Base-by-base conservation (phyloP, 2,797 vertebrate genomes). In the Sebastiscus albofasciatus region DNA sequence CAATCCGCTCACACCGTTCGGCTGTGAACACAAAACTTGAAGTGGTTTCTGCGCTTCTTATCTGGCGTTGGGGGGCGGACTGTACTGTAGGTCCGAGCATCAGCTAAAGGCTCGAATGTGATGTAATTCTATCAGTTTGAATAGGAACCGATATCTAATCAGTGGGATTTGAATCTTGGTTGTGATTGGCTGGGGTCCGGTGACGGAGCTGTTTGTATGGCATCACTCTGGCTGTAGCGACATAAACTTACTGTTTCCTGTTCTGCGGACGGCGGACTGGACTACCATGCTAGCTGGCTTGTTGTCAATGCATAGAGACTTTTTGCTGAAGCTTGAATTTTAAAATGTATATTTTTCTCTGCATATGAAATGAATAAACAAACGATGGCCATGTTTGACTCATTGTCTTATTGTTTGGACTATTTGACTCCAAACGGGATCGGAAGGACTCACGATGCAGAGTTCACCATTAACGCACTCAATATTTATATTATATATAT, bases 271-370 rank as follows among this genome's bases (percentile, higher is more conserved):
- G 26, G 78, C 88, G 46, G 84, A 84, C 67, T 42, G 72, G 74
- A 65, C 68, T 31, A 66, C 49, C 77, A 31, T 80, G 77, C 85
- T 91, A 80, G 85, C 87, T 84, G 72, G 81, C 89, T 92, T 86
- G 82, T 89, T 82, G 85, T 92, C 82, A 33, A 83, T 75, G 85
- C 79, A 89, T 89, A 88, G 76, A 89, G 56, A 84, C 70, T 87
- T 93, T 94, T 93, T 93, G 88, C 90, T 93, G 67, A 93, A 88
- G 89, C 91, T 93, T 94, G 84, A 92, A 91, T 79, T 92, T 90
- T 54, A 91, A 95, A 92, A 81, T 91, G 87, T 94, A 92, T 94
- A 89, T 95, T 93, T 92, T 94, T 90, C 88, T 93, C 90, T 92
- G 87, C 88, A 78, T 90, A 93, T 92, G 46, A 87, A 87, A 89